Evolutionary conservation across 2,113 vertebrate genomes (phyloP).

Genomic region (Polyodon spathula): DNA sequence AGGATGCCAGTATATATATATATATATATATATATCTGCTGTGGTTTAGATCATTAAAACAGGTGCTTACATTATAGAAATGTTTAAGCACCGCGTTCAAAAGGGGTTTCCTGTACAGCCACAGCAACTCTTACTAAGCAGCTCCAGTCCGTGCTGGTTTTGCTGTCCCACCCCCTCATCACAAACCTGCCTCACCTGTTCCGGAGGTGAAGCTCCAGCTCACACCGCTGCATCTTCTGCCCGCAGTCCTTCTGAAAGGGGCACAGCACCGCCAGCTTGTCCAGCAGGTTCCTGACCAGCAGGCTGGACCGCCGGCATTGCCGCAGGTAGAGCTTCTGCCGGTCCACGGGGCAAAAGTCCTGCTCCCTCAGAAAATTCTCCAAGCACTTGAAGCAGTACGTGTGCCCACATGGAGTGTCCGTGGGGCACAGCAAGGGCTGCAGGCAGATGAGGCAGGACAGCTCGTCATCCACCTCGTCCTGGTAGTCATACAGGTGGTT

Average conservation of each 20-base stretch:
- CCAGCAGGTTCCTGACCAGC: slow-evolving; percentile 78
- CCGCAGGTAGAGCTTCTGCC: slow-evolving; percentile 68
- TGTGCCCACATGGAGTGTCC: slow-evolving; percentile 87
- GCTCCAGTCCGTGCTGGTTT: too few species aligned
- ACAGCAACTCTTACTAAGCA: too few species aligned
- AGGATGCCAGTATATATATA: too few species aligned
- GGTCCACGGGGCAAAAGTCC: slow-evolving; percentile 80
- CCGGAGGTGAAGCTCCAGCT: slow-evolving; percentile 80
- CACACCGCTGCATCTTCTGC: slow-evolving; percentile 75
- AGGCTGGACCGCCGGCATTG: slow-evolving; percentile 79
- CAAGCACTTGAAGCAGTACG: slow-evolving; percentile 77
- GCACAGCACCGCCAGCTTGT: slow-evolving; percentile 72
- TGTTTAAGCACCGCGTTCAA: too few species aligned
- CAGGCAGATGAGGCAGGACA: slow-evolving; percentile 83
- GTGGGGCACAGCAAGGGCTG: slow-evolving; percentile 79
- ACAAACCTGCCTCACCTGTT: slow-evolving; percentile 67
- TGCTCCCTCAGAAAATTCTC: slow-evolving; percentile 82
- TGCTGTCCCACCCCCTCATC: not conserved
- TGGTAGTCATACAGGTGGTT: slow-evolving; percentile 84
- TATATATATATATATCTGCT: too few species aligned
- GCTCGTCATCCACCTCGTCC: slow-evolving; percentile 81
- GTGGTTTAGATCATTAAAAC: too few species aligned
- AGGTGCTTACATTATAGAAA: too few species aligned
- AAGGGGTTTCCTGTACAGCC: too few species aligned
- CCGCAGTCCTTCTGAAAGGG: slow-evolving; percentile 68